phyloP scores from a whole-genome alignment of 2,888 invertebrate species.

The Brachypalpus laphriformis region DNA sequence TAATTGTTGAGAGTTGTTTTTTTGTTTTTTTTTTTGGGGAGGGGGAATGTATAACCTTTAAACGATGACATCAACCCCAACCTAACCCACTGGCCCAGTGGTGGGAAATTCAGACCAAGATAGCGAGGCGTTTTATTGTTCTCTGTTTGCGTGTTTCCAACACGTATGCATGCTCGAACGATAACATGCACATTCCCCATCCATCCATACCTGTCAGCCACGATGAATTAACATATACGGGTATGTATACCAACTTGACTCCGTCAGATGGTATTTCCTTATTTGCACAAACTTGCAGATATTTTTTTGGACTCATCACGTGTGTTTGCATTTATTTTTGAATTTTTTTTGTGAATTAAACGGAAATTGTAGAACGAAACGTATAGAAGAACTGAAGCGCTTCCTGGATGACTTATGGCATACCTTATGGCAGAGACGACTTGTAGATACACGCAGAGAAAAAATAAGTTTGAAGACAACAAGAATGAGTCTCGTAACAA shows the following conservation, averaged over 20 bases:
- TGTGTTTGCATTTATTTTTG: constrained; percentile 40
- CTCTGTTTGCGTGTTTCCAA: neutral
- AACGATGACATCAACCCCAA: constrained; percentile 25
- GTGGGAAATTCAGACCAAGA: neutral
- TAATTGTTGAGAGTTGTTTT: neutral
- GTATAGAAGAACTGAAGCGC: neutral
- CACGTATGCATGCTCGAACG: neutral
- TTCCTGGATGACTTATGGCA: neutral
- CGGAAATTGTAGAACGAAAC: neutral
- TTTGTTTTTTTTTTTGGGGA: neutral
- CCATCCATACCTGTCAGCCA: constrained; percentile 6
- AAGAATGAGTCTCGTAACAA: too few relatives aligned
- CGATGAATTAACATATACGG: constrained; percentile 26
- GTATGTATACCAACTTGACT: neutral
- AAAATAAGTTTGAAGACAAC: too few relatives aligned
- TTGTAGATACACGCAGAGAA: too few relatives aligned
- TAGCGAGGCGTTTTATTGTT: neutral
- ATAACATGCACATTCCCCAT: constrained; percentile 14
- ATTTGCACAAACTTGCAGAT: constrained; percentile 39
- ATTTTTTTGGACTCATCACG: constrained; percentile 10
- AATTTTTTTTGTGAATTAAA: constrained; percentile 9
- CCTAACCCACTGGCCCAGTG: neutral
- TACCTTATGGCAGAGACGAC: neutral
- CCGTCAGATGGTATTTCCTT: constrained; percentile 46
- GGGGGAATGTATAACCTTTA: neutral